phyloP scores from a whole-genome alignment of 2,888 invertebrate species.

The Cerastis leucographa region DNA sequence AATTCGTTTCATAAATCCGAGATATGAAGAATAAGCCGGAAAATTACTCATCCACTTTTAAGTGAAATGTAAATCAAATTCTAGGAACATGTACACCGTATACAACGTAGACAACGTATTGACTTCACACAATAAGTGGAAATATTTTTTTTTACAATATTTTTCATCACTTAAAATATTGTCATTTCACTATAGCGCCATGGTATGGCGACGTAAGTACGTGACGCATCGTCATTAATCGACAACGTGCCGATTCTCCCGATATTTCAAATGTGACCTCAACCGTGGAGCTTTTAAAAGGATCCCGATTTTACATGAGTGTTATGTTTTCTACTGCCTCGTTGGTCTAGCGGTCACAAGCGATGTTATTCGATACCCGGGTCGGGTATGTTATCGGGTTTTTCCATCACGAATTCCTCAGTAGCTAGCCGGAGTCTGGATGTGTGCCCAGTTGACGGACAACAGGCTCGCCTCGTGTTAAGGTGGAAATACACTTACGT shows the following conservation, averaged over 20 bases:
- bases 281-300: slow-evolving; percentile 21
- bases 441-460: background rate
- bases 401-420: background rate
- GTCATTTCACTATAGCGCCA: background rate
- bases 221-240: slow-evolving; percentile 43
- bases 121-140: background rate
- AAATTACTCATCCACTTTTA: background rate
- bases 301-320: background rate
- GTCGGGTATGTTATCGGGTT: background rate
- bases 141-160: background rate
- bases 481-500: no score
- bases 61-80: background rate
- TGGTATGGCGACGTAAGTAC: background rate
- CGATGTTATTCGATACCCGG: background rate
- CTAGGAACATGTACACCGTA: background rate
- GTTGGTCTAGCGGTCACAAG: background rate
- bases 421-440: background rate
- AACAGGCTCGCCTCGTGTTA: background rate
- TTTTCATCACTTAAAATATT: background rate
- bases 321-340: background rate
- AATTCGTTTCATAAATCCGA: no score
- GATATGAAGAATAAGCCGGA: no score
- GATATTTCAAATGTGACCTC: slow-evolving; percentile 40
- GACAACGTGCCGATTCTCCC: slow-evolving; percentile 1
- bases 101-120: background rate